phyloP scores from a whole-genome alignment of 2,113 vertebrate genomes.

The Clupea harengus region DNA sequence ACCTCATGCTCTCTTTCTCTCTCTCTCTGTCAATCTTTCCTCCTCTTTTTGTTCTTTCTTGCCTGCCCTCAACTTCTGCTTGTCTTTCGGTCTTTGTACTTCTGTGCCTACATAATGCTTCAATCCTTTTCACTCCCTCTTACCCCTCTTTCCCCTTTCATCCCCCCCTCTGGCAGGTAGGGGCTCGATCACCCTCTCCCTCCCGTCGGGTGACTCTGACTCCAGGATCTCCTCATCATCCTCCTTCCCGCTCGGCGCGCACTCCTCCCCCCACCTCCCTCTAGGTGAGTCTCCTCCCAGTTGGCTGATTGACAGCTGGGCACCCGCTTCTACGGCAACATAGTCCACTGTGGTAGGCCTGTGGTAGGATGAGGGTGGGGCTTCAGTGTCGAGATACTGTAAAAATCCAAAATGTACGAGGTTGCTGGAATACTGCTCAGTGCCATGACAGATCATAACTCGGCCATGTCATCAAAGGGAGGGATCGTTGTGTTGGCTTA shows the following conservation, averaged over 20 bases:
- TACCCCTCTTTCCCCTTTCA: neutral
- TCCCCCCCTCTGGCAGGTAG: conserved; percentile 33
- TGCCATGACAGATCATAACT: too few relatives aligned
- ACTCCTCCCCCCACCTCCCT: conserved; percentile 46
- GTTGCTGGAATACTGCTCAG: too few relatives aligned
- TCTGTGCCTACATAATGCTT: too few relatives aligned
- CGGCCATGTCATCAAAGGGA: too few relatives aligned
- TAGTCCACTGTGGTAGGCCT: too few relatives aligned
- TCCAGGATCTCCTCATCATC: conserved; percentile 38
- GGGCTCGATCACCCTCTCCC: conserved; percentile 44
- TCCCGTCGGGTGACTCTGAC: conserved; percentile 34
- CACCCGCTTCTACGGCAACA: neutral
- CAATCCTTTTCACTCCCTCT: neutral
- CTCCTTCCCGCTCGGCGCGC: conserved; percentile 41
- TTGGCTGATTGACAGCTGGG: neutral
- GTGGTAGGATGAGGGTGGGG: too few relatives aligned
- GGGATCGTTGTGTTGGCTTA: too few relatives aligned
- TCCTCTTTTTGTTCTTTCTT: neutral
- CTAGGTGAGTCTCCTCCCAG: conserved; percentile 36
- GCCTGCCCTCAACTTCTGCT: too few relatives aligned
- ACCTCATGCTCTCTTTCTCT: neutral
- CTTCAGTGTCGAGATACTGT: too few relatives aligned
- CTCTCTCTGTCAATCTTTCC: neutral
- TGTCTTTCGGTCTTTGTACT: too few relatives aligned
- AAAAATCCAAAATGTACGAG: too few relatives aligned